Percentiles rank a stretch among this genome's conserved stretches.
Conservation (phyloP, 2,797 vertebrate genomes). For the Lacerta agilis region DNA sequence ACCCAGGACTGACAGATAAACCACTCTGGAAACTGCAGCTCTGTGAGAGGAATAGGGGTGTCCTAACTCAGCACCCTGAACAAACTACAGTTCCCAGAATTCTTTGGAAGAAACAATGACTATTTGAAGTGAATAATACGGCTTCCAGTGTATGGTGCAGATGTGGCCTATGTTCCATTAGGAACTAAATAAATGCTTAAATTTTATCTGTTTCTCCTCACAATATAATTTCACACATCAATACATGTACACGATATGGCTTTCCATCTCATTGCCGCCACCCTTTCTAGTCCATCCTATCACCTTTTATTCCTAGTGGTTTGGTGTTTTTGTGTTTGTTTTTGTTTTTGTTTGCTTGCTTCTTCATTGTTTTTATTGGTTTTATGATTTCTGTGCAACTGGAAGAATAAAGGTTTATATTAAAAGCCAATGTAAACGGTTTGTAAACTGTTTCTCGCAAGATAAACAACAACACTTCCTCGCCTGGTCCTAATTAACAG, state of each 20-base stretch:
- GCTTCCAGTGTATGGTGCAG: too few species aligned
- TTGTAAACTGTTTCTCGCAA: conserved; percentile 22
- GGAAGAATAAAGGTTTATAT: conserved; percentile 28
- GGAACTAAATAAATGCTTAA: too few species aligned
- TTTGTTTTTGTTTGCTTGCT: conserved; percentile 22
- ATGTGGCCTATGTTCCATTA: too few species aligned
- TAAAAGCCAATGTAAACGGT: not conserved
- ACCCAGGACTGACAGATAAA: too few species aligned
- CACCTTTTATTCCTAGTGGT: not conserved
- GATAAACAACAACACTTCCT: not conserved
- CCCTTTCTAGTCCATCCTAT: not conserved
- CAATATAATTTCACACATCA: conserved; percentile 46
- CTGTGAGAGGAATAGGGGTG: too few species aligned
- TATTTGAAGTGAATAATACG: too few species aligned
- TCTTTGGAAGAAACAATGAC: too few species aligned
- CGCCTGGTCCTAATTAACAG: conserved; percentile 40
- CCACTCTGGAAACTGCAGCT: too few species aligned
- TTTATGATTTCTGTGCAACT: conserved; percentile 25
- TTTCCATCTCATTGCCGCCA: not conserved
- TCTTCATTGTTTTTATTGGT: not conserved
- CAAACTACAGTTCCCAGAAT: too few species aligned
- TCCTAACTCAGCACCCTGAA: too few species aligned
- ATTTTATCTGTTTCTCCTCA: not conserved
- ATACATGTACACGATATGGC: not conserved
- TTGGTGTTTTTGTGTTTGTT: conserved; percentile 23